Evolutionary conservation across 2,113 vertebrate species (phyloP), one percentile per base, ranked within the genome.

Genomic region (Tretioscincus oriximinensis): DNA sequence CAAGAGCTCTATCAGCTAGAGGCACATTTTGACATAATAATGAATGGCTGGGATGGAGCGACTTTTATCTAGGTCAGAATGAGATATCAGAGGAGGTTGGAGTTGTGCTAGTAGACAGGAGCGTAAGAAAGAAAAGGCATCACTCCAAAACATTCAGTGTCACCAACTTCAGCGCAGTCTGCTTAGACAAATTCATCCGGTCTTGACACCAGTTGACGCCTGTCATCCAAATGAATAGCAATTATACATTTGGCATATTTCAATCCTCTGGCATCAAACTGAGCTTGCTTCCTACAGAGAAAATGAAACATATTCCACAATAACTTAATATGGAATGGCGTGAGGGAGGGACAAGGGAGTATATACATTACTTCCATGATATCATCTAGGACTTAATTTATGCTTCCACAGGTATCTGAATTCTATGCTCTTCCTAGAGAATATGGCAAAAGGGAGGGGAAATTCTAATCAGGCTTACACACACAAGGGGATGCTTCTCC

Each of bases 371-470:
- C 88, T 87, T 84, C 74, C 92, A 82, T 84, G 83, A 90, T 85
- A 85, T 89, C 89, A 90, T 84, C 74, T 89, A 83, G 85, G 75
- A 82, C 85, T 85, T 88, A 86, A 88, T 90, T 91, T 86, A 84
- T 84, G 90, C 88, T 93, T 90, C 74, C 86, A 82, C 88, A 91
- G 87, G 92, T 79, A 90, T 84, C 87, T 87, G 92, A 91, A 84
- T 83, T 82, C 70, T 73, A 86, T 77, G 78, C 81, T 88, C 86
- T 91, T 92, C 84, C 86, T 58, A 81, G 88, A 85, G 85, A 86
- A 89, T 29, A 77, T 18, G 82, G 69, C 89, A 73, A n/a, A 78
- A 85, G 58, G 88, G 88, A 85, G 1, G 77, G 82, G 86, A 87
- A 83, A 90, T 87, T 82, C 86, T 85, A 79, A 49, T 47, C 58